Evolutionary conservation across 35 echinoderm and acorn worm species (phyloP).

Genomic region (Diadema setosum): DNA sequence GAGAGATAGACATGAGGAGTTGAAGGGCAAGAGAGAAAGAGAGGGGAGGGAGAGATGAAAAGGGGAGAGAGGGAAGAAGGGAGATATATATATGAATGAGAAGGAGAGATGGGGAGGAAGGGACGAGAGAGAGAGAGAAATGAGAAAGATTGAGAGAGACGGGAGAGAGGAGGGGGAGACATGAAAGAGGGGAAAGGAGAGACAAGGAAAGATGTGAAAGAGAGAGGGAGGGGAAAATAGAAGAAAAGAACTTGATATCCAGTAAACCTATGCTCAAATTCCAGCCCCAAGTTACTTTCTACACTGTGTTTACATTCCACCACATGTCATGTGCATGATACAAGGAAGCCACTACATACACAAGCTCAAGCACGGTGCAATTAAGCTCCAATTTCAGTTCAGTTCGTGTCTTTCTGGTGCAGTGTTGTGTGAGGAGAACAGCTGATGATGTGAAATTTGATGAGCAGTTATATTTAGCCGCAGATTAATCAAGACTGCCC

Average conservation of each 20-base stretch:
- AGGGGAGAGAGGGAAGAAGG: background rate
- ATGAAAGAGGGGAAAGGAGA: background rate
- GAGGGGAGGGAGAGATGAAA: background rate
- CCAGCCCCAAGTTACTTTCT: no score
- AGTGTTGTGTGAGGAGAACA: no score
- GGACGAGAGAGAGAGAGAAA: background rate
- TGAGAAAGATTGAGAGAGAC: background rate
- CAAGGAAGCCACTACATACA: no score
- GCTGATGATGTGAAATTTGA: no score
- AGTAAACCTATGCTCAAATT: no score
- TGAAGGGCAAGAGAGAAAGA: background rate
- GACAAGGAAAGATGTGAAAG: background rate
- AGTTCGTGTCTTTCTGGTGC: no score
- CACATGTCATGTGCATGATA: no score
- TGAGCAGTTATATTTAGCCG: no score
- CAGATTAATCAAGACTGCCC: no score
- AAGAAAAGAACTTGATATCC: background rate
- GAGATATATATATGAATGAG: background rate
- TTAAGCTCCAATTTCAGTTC: no score
- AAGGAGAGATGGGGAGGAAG: background rate
- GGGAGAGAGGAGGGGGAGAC: background rate
- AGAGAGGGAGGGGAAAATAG: background rate
- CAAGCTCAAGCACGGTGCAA: no score
- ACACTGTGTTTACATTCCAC: no score
- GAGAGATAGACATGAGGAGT: background rate